Evolutionary conservation across 2,888 invertebrate species (phyloP), one percentile per base, ranked within the genome.

Genomic region (Tinea trinotella): DNA sequence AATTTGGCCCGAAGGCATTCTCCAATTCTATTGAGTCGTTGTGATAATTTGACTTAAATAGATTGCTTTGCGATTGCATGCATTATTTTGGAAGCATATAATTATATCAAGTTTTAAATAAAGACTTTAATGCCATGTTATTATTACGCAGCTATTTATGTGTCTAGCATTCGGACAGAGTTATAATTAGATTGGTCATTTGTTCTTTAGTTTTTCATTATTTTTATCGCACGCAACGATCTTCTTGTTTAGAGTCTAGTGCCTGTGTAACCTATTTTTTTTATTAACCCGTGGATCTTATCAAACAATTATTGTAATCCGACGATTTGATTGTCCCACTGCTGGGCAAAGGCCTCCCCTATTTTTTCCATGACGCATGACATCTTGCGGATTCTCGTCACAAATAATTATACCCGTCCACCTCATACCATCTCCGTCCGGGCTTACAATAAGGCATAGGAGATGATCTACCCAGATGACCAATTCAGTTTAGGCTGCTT

Each of bases 31-130:
- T 50, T 35, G 54, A 52, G 40, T 52, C 55, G 35, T 52, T 55
- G 22, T 34, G 19, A 17, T 55, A 55, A 55, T 55, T 53, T 46
- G 53, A 55, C 53, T 52, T 53, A 53, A 53, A 53, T 48, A 48
- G 48, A 55, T 55, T 46, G 18, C 17, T 4, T 52, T 44, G 18
- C 52, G 50, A 55, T 36, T 20, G 36, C 48, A 19, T 46, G 34
- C 24, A 44, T 35, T 18, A 40, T 19, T 48, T 40, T 48, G 24
- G 13, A 12, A 18, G 50, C 24, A 50, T 55, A 44, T 52, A 55
- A 55, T 55, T 55, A 55, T 40, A 22, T 40, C 36, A 20, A 52
- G 24, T 46, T 40, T 52, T 55, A 36, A 54, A 54, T 30, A 46
- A 48, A 40, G 50, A 17, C 52, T 55, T 52, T 52, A 52, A 15